Percentiles rank a stretch among this genome's conserved stretches.
phyloP scores from a whole-genome alignment of 2,888 invertebrate species.

The Apotomis turbidana region DNA sequence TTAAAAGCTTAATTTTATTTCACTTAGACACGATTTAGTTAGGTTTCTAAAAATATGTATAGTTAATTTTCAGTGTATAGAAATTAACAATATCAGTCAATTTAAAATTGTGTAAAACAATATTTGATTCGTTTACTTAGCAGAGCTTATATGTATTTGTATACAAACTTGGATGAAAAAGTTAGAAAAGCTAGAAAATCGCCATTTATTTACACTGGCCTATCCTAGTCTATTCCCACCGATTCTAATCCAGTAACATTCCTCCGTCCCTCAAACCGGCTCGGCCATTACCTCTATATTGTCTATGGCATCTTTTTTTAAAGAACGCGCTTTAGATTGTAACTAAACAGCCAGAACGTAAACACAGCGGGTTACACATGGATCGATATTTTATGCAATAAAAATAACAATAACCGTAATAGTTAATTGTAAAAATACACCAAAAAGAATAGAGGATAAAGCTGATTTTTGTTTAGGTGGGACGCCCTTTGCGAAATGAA shows the following conservation, averaged over 20 bases:
- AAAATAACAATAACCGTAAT: constrained; percentile 19
- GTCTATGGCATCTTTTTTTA: constrained; percentile 36
- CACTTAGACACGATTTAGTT: too few species aligned
- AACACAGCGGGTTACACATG: constrained; percentile 13
- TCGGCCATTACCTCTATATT: constrained; percentile 39
- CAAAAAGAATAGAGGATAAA: background rate
- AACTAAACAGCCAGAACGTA: constrained; percentile 28
- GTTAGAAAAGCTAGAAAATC: background rate
- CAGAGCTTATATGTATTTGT: too few species aligned
- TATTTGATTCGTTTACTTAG: too few species aligned
- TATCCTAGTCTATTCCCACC: constrained; percentile 36
- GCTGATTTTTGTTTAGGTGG: constrained; percentile 15
- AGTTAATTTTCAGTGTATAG: too few species aligned
- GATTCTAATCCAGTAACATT: constrained; percentile 42
- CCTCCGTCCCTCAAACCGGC: constrained; percentile 39
- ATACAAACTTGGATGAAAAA: background rate
- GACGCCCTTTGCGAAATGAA: constrained; percentile 41
- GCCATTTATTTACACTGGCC: background rate
- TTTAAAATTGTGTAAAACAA: too few species aligned
- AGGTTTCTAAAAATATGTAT: too few species aligned
- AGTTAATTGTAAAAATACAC: background rate
- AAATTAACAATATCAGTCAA: too few species aligned
- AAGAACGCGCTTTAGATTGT: constrained; percentile 35
- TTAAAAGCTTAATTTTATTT: too few species aligned
- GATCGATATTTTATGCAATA: constrained; percentile 40